Evolutionary conservation across 2,888 invertebrate genomes (phyloP).

Genomic region (Trisateles emortualis): DNA sequence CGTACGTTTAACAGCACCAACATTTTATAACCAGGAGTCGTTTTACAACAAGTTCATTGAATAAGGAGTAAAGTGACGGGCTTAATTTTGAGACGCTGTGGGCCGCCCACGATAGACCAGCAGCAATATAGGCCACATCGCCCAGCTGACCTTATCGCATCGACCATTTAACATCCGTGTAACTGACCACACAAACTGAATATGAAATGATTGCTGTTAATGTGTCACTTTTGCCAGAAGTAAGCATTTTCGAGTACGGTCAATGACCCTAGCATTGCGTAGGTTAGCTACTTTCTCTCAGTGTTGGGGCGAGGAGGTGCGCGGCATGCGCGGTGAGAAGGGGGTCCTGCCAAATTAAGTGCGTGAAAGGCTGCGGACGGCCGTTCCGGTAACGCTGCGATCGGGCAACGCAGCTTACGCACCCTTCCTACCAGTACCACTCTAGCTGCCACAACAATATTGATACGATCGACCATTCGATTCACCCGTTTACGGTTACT

Average conservation of each 20-base stretch:
- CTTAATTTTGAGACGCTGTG: conserved; percentile 33
- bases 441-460: conserved; percentile 45
- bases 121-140: conserved; percentile 59
- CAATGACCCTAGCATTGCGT: conserved; percentile 85
- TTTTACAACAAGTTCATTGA: conserved; percentile 9
- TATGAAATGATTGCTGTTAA: conserved; percentile 81
- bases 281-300: conserved; percentile 86
- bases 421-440: conserved; percentile 49
- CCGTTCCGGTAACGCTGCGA: conserved; percentile 66
- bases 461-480: conserved; percentile 33
- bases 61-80: conserved; percentile 16
- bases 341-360: conserved; percentile 85
- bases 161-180: conserved; percentile 72
- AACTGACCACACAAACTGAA: conserved; percentile 83
- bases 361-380: conserved; percentile 82
- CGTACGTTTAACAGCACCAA: conserved; percentile 3
- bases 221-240: conserved; percentile 86
- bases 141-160: conserved; percentile 71
- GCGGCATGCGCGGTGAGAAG: conserved; percentile 69
- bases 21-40: conserved; percentile 1
- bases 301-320: conserved; percentile 69
- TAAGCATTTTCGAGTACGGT: conserved; percentile 84
- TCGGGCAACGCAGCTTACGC: conserved; percentile 48
- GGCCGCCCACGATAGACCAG: conserved; percentile 45
- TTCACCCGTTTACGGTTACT: conserved; percentile 42